Evolutionary conservation across 1,140 invertebrate species (phyloP), one percentile per base, ranked within the genome.

Genomic region (Drosophila ironensis): DNA sequence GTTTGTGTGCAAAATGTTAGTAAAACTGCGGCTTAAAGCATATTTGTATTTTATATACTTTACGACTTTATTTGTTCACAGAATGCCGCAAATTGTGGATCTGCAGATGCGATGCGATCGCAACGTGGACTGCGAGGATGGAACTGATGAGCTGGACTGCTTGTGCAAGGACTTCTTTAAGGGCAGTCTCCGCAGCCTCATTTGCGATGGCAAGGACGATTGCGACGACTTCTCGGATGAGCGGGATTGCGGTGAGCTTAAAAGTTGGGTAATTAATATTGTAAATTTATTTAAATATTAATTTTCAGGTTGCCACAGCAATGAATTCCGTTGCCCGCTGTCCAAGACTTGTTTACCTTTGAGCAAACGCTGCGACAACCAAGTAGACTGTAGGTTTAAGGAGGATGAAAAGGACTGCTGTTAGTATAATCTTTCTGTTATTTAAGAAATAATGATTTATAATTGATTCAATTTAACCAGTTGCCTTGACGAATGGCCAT

Each of bases 181-280:
- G 47, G 78, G 72, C 41, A 51, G 52, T 4, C 52, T 89, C 0
- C 69, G 50, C 14, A 27, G 54, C 1, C 70, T 89, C 0, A 91
- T 97, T 60, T 97, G 96, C 78, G 94, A 97, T 91, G 95, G 95
- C n/a, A 91, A 93, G 46, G 84, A 92, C 2, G 95, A 97, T 80
- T 97, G 96, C 77, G 87, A 90, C 16, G 95, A 97, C 90, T 81
- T 91, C 16, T 93, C 93, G 16, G 96, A 97, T 90, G 96, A 97
- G 90, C 88, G 92, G 42, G 89, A 93, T 74, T 97, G 95, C 80
- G 91, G 93, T 94, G 89, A 88, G 90, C 60, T 22, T 17, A 2
- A 17, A n/a, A n/a, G 9, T 4, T 4, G 14, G 1, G 11, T 11
- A 16, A 22, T 19, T 7, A 20, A 14, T n/a, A n/a, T n/a, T n/a